Conservation (phyloP, 92 coral and sea anemone species). For the Zoanthus gigantus region DNA sequence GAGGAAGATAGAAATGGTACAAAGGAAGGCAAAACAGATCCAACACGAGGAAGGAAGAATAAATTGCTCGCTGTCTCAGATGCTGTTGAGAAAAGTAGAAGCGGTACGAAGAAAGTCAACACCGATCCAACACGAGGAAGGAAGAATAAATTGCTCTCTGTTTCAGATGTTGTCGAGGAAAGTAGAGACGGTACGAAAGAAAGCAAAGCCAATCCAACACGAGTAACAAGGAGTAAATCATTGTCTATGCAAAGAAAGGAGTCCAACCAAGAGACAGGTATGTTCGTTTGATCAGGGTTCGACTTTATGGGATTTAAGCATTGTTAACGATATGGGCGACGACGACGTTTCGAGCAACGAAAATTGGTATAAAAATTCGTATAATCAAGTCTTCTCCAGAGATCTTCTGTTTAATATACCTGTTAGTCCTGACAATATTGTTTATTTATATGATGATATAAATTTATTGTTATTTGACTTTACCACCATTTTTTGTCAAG, state of each 20-base stretch:
- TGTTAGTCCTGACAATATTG: no score
- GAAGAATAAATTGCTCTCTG: no score
- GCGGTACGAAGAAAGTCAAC: neutral
- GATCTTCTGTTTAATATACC: no score
- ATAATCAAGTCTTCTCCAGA: no score
- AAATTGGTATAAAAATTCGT: neutral
- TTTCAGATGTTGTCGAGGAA: no score
- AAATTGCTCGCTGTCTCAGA: neutral
- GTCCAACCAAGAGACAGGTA: conserved; percentile 8
- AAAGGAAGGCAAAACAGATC: neutral
- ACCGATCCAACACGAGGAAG: neutral
- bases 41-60: conserved; percentile 6
- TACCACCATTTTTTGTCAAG: no score
- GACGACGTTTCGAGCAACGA: neutral
- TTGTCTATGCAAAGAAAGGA: neutral
- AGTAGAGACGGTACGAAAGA: neutral
- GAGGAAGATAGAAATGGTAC: no score
- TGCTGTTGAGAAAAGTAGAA: no score
- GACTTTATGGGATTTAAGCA: neutral
- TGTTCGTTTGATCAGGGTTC: neutral
- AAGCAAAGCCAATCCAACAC: neutral
- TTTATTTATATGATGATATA: no score
- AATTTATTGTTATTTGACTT: no score
- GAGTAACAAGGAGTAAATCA: conserved; percentile 9
- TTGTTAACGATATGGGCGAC: neutral